A percentile compares a stretch with the other conserved stretches of the same genome.
These are phyloP conservation scores for Brachyopa scutellaris DNA, from an alignment of 2,888 invertebrate species.

Conservation along the genomic window DNA sequence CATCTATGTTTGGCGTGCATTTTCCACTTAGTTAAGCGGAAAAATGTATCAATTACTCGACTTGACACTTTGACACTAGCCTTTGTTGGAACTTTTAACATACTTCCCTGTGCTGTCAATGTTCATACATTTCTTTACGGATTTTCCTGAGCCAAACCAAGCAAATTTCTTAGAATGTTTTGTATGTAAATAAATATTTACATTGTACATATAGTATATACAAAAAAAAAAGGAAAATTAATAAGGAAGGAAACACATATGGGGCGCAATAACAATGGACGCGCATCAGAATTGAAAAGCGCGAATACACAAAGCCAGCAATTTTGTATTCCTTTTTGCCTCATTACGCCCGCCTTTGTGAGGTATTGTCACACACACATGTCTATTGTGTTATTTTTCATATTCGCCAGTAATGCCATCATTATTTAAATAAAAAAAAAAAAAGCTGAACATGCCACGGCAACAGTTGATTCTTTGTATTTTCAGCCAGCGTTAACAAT, in stretches of 20 bases:
- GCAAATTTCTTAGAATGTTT: too few species aligned
- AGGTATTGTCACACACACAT: slow-evolving; percentile 9
- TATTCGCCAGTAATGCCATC: too few species aligned
- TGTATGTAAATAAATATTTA: too few species aligned
- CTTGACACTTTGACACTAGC: slow-evolving; percentile 21
- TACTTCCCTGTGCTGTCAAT: not conserved
- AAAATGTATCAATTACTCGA: slow-evolving; percentile 35
- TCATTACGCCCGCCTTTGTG: slow-evolving; percentile 8
- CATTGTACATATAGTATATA: too few species aligned
- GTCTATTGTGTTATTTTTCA: slow-evolving; percentile 13
- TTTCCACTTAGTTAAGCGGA: slow-evolving; percentile 46
- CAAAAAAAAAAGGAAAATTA: not conserved
- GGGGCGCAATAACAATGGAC: not conserved
- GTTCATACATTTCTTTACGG: too few species aligned
- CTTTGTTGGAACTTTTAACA: slow-evolving; percentile 3
- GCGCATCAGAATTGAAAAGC: not conserved
- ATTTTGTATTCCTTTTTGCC: not conserved
- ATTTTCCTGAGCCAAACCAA: too few species aligned
- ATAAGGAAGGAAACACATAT: not conserved
- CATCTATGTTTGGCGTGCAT: slow-evolving; percentile 19
- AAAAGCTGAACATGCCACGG: too few species aligned
- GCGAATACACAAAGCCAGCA: slow-evolving; percentile 8
- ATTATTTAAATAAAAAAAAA: too few species aligned
- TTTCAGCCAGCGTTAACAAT: too few species aligned
- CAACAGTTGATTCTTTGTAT: too few species aligned